Base-by-base conservation (phyloP, 1,140 invertebrate species). In the Camponotus floridanus region DNA sequence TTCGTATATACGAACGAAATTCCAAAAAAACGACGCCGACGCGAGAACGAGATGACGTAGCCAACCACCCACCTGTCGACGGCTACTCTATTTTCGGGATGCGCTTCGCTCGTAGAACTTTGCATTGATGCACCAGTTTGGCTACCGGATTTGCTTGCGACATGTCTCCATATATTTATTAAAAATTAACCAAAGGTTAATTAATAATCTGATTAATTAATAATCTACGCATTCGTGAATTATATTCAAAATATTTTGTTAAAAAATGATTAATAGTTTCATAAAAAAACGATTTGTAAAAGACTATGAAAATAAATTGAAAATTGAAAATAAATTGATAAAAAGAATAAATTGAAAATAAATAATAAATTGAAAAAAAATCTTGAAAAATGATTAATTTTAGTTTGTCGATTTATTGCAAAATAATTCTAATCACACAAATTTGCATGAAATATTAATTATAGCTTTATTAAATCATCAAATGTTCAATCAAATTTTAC, bases 31-130 rank as follows among this genome's bases (percentile, higher is more conserved):
- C 74, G 36, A 80, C 42, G 64, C 15, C 61, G 61, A 59, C 51
- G 65, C 48, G 48, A 9, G 11, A 51, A 61, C 26, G 21, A 26
- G 64, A 70, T 80, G 76, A 80, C 76, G 76, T 80, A 70, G 76
- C 36, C 21, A 3, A 67, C 84, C 57, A 81, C 85, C 76, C 76
- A 70, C 84, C 76, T 86, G 76, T 86, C 76, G 15, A 62, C 31
- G 21, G n/a, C 39, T 64, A 31, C 8, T 21, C 39, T 83, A 83
- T 83, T 83, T 83, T 83, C 31, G 55, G 18, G 55, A 61, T 73
- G 51, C 55, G 26, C 67, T 59, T 59, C 51, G 15, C 15, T 15
- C 26, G 18, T 31, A 73, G 73, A 61, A 73, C 26, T 81, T 73
- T 45, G 39, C 33, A 21, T 59, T 81, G 45, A 81, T 61, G 26